Percentiles rank a stretch among this genome's conserved stretches.
These are phyloP conservation scores for Orthosia gothica DNA, from an alignment of 2,888 invertebrate genomes.

Conservation along the genomic window DNA sequence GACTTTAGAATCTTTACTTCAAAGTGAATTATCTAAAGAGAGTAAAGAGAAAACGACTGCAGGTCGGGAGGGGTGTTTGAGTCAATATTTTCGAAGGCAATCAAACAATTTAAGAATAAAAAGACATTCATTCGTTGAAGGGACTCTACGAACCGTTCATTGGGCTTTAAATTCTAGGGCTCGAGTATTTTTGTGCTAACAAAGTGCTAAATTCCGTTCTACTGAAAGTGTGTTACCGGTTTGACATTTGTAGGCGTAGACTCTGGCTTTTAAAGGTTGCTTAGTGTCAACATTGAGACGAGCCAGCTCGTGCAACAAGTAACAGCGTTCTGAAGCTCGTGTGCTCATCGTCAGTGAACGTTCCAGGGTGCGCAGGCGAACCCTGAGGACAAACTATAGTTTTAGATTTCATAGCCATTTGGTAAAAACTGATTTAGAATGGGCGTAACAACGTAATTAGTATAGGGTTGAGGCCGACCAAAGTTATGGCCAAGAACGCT, in stretches of 20 bases:
- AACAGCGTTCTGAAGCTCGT: constrained; percentile 83
- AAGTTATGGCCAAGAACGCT: background rate
- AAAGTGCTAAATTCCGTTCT: constrained; percentile 49
- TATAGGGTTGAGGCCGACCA: background rate
- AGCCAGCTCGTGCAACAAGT: constrained; percentile 85
- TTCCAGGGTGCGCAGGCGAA: constrained; percentile 81
- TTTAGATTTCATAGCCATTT: background rate
- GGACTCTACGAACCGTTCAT: constrained; percentile 53
- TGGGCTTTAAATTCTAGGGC: constrained; percentile 49
- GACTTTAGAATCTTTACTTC: constrained; percentile 10
- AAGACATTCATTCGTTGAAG: constrained; percentile 35
- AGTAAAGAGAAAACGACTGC: constrained; percentile 14
- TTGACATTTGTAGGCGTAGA: constrained; percentile 85
- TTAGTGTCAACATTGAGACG: constrained; percentile 83
- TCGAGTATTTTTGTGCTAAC: constrained; percentile 57
- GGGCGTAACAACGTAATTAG: background rate
- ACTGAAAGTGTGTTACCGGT: constrained; percentile 74
- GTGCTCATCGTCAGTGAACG: constrained; percentile 78
- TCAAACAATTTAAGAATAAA: constrained; percentile 39
- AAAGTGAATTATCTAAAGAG: constrained; percentile 40
- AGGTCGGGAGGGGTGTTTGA: constrained; percentile 4
- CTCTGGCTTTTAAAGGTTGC: constrained; percentile 81
- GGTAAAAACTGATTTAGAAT: background rate
- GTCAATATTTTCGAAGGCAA: constrained; percentile 43
- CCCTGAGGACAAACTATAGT: constrained; percentile 69